Evolutionary conservation across 2,113 vertebrate genomes (phyloP), one percentile per base, ranked within the genome.

Genomic region (Pluvialis apricaria): DNA sequence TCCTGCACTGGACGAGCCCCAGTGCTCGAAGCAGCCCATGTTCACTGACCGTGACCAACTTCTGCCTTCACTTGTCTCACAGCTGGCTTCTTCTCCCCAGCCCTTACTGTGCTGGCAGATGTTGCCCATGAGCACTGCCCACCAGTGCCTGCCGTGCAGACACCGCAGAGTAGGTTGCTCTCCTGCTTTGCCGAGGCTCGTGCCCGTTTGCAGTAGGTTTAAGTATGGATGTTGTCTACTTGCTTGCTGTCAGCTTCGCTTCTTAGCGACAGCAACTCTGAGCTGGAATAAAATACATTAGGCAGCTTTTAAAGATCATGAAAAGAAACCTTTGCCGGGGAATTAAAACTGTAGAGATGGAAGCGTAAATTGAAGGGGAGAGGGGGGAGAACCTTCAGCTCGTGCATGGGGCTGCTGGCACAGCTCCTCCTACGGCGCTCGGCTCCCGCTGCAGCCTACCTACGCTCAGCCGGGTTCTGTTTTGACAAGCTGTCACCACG

Each of bases 21-120:
- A 3, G 38, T 2, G 29, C 64, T 54, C 1, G 0, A 45, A 91
- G 29, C 72, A 91, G 60, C 72, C 28, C 3, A 0, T 4, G 3
- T 36, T 61, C 73, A n/a, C 29, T 6, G 1, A 1, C 52, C 0
- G 0, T 10, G 44, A 44, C 51, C 65, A 91, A 18, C 40, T 80
- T 61, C 87, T 90, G 62, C 75, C 93, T 89, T 89, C n/a, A 1
- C 21, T 42, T 22, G 13, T 65, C 85, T 76, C 47, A 20, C 2
- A 10, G n/a, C 52, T 88, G n/a, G 16, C 34, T 93, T 40, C 68
- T 83, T 78, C 71, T 57, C 7, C 21, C 26, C 55, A 42, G 34
- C 34, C 69, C 16, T 80, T 25, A 0, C 5, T 10, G 36, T 57
- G 66, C 65, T 80, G 66, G 45, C 84, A 61, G 73, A 7, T 47